Conservation (phyloP, 2,888 invertebrate genomes). For the Scotopteryx bipunctaria region DNA sequence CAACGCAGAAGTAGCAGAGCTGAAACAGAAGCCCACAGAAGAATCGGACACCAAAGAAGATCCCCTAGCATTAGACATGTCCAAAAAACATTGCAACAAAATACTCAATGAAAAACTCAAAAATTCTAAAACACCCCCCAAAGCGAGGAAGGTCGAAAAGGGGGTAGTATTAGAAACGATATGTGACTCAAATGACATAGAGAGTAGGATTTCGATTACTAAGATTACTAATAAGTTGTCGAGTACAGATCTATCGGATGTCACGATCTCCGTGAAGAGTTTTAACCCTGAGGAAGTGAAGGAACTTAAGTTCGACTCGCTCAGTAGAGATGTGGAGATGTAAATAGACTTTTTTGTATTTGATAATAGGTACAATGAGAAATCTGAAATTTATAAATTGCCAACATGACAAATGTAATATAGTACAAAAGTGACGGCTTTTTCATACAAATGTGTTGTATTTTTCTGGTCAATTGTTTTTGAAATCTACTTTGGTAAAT, state of each 20-base stretch:
- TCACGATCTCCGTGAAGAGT: conserved; percentile 68
- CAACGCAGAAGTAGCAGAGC: conserved; percentile 93
- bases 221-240: conserved; percentile 78
- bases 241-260: conserved; percentile 65
- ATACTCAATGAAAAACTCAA: conserved; percentile 69
- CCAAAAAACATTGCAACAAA: conserved; percentile 71
- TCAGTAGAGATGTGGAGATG: conserved; percentile 75
- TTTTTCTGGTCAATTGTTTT: too few relatives aligned
- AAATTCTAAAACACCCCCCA: conserved; percentile 57
- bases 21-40: conserved; percentile 83
- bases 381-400: too few relatives aligned
- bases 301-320: conserved; percentile 65
- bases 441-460: too few relatives aligned
- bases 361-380: background rate
- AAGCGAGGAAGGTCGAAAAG: conserved; percentile 70
- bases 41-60: conserved; percentile 61
- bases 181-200: conserved; percentile 73
- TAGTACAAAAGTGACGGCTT: too few relatives aligned
- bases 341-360: conserved; percentile 27
- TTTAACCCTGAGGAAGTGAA: conserved; percentile 73
- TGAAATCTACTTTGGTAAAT: too few relatives aligned
- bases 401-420: background rate
- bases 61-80: conserved; percentile 72
- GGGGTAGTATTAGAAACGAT: conserved; percentile 66
- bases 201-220: conserved; percentile 79